These are phyloP conservation scores for Trachelipus rathkii DNA, from an alignment of 1,140 invertebrate species.

Conservation along the genomic window DNA sequence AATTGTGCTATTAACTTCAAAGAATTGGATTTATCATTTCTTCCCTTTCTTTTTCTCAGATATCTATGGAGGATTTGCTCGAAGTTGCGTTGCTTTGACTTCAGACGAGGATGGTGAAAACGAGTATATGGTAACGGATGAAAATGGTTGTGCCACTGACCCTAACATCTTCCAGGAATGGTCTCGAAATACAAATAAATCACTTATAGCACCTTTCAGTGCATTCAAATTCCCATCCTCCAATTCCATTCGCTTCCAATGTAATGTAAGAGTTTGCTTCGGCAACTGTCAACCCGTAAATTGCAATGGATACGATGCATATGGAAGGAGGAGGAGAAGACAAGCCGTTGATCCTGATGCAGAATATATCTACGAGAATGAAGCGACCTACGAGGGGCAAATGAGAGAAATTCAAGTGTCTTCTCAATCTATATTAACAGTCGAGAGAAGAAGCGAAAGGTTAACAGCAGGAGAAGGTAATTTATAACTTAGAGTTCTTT, in stretches of 20 bases:
- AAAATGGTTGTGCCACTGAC: slow-evolving; percentile 88
- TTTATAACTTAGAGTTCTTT: slow-evolving; percentile 48
- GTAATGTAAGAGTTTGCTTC: slow-evolving; percentile 91
- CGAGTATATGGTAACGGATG: slow-evolving; percentile 87
- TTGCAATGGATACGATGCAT: slow-evolving; percentile 83
- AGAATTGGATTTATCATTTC: too few species aligned
- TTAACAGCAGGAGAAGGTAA: slow-evolving; percentile 58
- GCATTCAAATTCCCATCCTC: slow-evolving; percentile 94
- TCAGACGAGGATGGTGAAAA: slow-evolving; percentile 78
- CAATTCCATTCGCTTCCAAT: slow-evolving; percentile 91
- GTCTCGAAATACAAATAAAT: slow-evolving; percentile 72
- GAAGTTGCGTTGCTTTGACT: slow-evolving; percentile 87
- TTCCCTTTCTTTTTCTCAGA: slow-evolving; percentile 53
- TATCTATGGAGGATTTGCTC: slow-evolving; percentile 89
- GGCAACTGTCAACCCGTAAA: slow-evolving; percentile 92
- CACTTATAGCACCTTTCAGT: slow-evolving; percentile 80
- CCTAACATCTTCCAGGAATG: slow-evolving; percentile 88
- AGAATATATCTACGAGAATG: slow-evolving; percentile 34
- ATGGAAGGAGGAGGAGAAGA: slow-evolving; percentile 69
- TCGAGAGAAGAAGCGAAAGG: slow-evolving; percentile 73
- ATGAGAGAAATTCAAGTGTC: slow-evolving; percentile 84
- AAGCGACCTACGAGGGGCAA: slow-evolving; percentile 65
- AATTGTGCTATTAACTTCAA: too few species aligned
- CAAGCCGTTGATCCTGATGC: slow-evolving; percentile 51
- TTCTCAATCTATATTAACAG: slow-evolving; percentile 83